Percentiles rank a stretch among this genome's conserved stretches.
These are phyloP conservation scores for Apis cerana DNA, from an alignment of 1,140 invertebrate genomes.

Conservation along the genomic window DNA sequence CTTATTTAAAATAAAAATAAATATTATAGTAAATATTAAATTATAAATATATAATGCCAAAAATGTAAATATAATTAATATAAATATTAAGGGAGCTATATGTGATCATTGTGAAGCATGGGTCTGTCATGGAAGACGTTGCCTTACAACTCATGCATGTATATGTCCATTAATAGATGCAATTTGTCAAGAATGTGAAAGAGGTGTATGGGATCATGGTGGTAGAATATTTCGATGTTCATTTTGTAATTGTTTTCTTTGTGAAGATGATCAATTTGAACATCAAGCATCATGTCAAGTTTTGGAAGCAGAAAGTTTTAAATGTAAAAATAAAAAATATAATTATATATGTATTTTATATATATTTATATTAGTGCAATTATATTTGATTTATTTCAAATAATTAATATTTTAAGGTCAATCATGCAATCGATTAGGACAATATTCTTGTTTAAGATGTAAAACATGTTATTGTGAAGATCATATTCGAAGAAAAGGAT, in stretches of 20 bases:
- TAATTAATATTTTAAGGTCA: constrained; percentile 83
- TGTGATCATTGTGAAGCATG: constrained; percentile 99
- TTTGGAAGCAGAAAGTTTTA: constrained; percentile 94
- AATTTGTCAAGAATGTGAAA: constrained; percentile 94
- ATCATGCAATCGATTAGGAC: constrained; percentile 96
- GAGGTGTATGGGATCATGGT: constrained; percentile 97
- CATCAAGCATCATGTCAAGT: constrained; percentile 98
- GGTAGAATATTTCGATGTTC: constrained; percentile 95
- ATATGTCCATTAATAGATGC: constrained; percentile 94
- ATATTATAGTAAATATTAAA: not conserved
- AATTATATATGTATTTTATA: not conserved
- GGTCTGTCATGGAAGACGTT: constrained; percentile 97
- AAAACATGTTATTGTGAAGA: constrained; percentile 98
- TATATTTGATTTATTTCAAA: not conserved
- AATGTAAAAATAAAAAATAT: constrained; percentile 86
- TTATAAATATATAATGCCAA: not conserved
- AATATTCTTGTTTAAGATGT: constrained; percentile 96
- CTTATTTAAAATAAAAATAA: not conserved
- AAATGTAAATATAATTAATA: not conserved
- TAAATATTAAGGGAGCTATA: constrained; percentile 89
- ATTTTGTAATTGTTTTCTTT: constrained; percentile 94
- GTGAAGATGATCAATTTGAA: constrained; percentile 99
- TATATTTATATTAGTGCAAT: not conserved
- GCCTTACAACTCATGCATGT: constrained; percentile 95
- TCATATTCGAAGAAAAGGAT: constrained; percentile 95